Conservation (phyloP, 2,113 vertebrate species). For the Mustela lutreola region DNA sequence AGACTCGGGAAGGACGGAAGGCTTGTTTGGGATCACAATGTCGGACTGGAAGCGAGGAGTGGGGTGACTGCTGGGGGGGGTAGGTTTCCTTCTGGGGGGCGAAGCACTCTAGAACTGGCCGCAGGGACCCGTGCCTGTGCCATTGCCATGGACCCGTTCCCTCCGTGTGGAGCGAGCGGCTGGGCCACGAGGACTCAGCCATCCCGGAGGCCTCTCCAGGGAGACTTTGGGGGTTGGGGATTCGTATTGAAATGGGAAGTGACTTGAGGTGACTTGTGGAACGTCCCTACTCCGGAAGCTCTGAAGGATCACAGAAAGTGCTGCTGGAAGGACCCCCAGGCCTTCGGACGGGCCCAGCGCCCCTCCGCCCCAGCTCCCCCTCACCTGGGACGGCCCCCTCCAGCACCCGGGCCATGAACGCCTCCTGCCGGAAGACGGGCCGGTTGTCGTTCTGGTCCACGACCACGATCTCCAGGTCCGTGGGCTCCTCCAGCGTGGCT, state of each 20-base stretch:
- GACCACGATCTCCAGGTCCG: slow-evolving; percentile 96
- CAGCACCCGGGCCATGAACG: slow-evolving; percentile 89
- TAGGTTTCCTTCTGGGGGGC: too few species aligned
- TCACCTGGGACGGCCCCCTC: slow-evolving; percentile 96
- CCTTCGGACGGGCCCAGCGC: not conserved
- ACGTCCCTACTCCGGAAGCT: not conserved
- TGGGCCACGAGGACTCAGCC: too few species aligned
- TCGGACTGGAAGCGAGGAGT: not conserved
- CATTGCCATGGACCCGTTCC: too few species aligned
- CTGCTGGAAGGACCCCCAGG: not conserved
- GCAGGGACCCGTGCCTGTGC: too few species aligned
- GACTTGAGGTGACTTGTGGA: not conserved
- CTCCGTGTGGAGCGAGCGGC: too few species aligned
- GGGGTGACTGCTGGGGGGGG: not conserved
- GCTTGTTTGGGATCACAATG: not conserved
- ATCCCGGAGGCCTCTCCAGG: not conserved
- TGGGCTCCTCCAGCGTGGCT: slow-evolving; percentile 94
- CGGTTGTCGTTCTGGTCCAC: slow-evolving; percentile 99
- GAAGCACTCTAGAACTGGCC: not conserved
- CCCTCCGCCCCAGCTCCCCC: fast-evolving
- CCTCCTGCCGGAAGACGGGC: slow-evolving; percentile 90
- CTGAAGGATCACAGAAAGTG: not conserved
- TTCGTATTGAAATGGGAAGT: not conserved
- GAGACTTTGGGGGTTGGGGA: not conserved
- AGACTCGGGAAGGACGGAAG: not conserved